phyloP scores from a whole-genome alignment of 2,113 vertebrate species.

The Gopherus evgoodei region DNA sequence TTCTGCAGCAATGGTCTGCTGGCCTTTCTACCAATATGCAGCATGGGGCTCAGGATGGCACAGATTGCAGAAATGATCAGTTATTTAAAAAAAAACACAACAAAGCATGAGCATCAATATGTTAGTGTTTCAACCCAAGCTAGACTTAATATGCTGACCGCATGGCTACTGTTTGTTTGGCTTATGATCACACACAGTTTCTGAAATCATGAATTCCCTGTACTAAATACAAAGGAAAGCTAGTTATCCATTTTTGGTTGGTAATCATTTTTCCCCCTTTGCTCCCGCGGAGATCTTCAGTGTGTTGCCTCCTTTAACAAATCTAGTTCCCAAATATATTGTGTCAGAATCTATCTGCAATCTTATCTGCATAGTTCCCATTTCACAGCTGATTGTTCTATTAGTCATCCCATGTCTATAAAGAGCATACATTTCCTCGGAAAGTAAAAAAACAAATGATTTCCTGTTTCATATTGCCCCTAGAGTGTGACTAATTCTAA shows the following conservation, averaged over 20 bases:
- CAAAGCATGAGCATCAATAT: not conserved
- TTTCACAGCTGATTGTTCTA: not conserved
- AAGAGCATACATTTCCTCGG: not conserved
- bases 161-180: not conserved
- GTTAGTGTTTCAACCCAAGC: not conserved
- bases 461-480: not conserved
- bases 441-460: not conserved
- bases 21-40: not conserved
- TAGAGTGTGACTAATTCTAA: constrained; percentile 5
- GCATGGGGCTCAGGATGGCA: not conserved
- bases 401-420: not conserved
- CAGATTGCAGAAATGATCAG: not conserved
- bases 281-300: not conserved
- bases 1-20: not conserved
- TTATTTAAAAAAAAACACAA: not conserved
- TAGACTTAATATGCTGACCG: not conserved
- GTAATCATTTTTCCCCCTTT: not conserved
- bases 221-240: not conserved
- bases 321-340: not conserved
- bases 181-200: not conserved
- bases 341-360: not conserved
- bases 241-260: not conserved
- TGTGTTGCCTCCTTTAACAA: not conserved
- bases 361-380: not conserved
- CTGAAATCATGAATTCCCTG: not conserved